Base-by-base conservation (phyloP, 2,888 invertebrate genomes). In the Morpho deidamia region DNA sequence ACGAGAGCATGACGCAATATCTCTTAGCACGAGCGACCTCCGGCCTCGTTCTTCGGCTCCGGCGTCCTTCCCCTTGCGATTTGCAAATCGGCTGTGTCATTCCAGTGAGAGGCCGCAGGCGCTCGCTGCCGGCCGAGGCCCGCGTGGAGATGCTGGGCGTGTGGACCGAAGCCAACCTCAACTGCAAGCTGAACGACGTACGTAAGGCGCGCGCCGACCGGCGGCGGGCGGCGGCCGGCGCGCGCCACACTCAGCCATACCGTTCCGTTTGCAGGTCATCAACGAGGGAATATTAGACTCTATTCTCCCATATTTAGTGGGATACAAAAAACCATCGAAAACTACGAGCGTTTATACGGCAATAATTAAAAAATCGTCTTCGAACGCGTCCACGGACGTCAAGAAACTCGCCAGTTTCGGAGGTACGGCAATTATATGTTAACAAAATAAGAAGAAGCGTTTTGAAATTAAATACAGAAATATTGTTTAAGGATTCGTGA, bases 201-300 rank as follows among this genome's bases (percentile, higher is more conserved):
- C 75, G 80, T 69, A 47, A 7, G 34, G 9, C n/a, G 11, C 32
- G 9, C n/a, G 11, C 32, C 33, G 9, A 8, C 10, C 4, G 2
- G 23, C 23, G 23, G 23, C 23, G 23, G 23, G 23, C 23, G 23
- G 23, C 23, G 1, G 23, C 23, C 23, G 23, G 23, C 2, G 1
- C 23, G 5, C 23, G 23, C 3, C 5, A 23, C 23, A 23, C 23
- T 3, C 1, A 23, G n/a, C n/a, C 23, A 2, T 23, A 23, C 23
- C 23, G 23, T 11, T 7, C 4, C 8, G 81, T 55, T 90, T 91
- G 61, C 81, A 95, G 83, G 92, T 96, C 0, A 90, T 96, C 59
- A 93, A 94, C 45, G 96, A 96, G 83, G 96, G 96, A 9, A 91
- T 96, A 56, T 78, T 96, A 46, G 96, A 96, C 80, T 95, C 96